Base-by-base conservation (phyloP, 1,140 invertebrate genomes). In the Ceratina australensis region DNA sequence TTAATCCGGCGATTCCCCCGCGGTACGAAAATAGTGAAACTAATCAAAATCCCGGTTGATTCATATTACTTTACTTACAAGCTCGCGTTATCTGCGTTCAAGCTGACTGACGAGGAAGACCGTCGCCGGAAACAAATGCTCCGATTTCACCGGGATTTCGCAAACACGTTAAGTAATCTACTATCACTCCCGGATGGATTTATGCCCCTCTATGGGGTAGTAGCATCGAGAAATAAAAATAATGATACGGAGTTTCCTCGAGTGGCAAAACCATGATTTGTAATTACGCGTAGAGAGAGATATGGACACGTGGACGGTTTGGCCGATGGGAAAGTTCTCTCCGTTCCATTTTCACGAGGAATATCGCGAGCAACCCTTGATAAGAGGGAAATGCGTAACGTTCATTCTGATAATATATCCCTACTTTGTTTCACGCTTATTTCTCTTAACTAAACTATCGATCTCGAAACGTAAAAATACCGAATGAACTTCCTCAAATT, bases 31-130 rank as follows among this genome's bases (percentile, higher is more conserved):
- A 78, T 78, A 63, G 33, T 42, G 5, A 66, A 61, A 71, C 78
- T 64, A 73, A 72, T 83, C 76, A 83, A 80, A 83, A 83, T 77
- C 50, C 76, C 47, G 42, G 12, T 57, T 74, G 54, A 74, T 66
- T 84, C 67, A 42, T 42, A 42, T 42, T 42, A 42, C 33, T 42
- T 42, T 42, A 26, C 61, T 78, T 59, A 63, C 42, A 52, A n/a
- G 20, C 33, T 1, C 3, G 33, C 33, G 56, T 52, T 59, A 71
- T 54, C 69, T 33, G 57, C 22, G 33, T 15, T 42, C 67, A n/a
- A 13, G 33, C 15, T 67, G 54, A 69, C 56, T 52, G 65, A 69
- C 65, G 22, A 69, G 64, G 52, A 18, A 65, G 18, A 64, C 49
- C 18, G 16, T 18, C 42, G 56, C 13, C 42, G 56, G 18, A 33